phyloP scores from a whole-genome alignment of 2,888 invertebrate species.

The Taphrorychus bicolor region DNA sequence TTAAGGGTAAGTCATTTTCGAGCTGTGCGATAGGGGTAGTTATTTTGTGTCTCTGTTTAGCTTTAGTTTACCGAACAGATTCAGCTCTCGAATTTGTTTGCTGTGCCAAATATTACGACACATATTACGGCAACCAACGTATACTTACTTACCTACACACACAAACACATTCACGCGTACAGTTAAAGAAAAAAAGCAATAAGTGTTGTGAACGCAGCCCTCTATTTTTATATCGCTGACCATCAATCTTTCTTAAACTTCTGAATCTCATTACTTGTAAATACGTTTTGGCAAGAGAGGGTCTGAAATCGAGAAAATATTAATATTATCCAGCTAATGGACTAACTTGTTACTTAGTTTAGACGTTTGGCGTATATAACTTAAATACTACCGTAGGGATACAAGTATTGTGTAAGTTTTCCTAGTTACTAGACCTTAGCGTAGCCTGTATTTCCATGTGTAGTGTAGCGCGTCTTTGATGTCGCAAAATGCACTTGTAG shows the following conservation, averaged over 20 bases:
- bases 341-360: slow-evolving; percentile 43
- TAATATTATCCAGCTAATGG: slow-evolving; percentile 25
- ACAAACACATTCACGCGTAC: too few relatives aligned
- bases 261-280: slow-evolving; percentile 47
- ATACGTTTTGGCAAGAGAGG: slow-evolving; percentile 53
- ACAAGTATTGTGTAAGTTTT: slow-evolving; percentile 58
- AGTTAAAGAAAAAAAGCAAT: slow-evolving; percentile 54
- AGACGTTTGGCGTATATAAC: slow-evolving; percentile 59
- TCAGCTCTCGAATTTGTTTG: neutral
- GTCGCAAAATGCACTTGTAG: slow-evolving; percentile 62
- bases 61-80: neutral
- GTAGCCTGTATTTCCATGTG: slow-evolving; percentile 59
- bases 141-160: too few relatives aligned
- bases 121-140: too few relatives aligned
- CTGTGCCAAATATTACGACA: slow-evolving; percentile 46
- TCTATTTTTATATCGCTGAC: slow-evolving; percentile 63
- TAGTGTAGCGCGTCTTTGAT: slow-evolving; percentile 52
- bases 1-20: slow-evolving; percentile 1
- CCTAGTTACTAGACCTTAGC: slow-evolving; percentile 50
- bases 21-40: neutral
- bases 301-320: slow-evolving; percentile 34
- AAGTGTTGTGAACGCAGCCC: slow-evolving; percentile 62
- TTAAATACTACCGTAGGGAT: slow-evolving; percentile 57
- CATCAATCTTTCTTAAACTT: neutral
- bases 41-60: neutral